A percentile compares a stretch with the other conserved stretches of the same genome.
These are phyloP conservation scores for Rhopalosiphum padi DNA, from an alignment of 1,140 invertebrate genomes.

Conservation along the genomic window DNA sequence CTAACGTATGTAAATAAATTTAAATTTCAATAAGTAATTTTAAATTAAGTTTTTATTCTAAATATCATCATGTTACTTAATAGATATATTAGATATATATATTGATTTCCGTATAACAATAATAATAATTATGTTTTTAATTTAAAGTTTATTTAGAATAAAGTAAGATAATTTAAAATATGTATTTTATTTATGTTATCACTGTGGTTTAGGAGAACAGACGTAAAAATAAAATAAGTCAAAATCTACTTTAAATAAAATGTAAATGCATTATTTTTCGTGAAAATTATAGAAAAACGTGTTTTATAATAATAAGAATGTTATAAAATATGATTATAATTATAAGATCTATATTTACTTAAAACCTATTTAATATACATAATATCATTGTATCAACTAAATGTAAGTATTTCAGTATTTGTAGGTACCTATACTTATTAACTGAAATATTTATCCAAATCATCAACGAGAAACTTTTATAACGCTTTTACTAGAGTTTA, in stretches of 20 bases:
- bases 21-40: neutral
- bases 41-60: neutral
- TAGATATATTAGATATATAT: neutral
- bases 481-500: neutral
- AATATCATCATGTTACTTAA: neutral
- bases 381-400: neutral
- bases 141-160: neutral
- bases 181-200: neutral
- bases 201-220: neutral
- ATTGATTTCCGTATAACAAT: neutral
- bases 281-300: neutral
- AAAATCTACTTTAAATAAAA: neutral
- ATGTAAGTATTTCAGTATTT: too few relatives aligned
- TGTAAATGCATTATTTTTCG: neutral
- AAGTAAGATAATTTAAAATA: neutral
- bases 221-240: neutral
- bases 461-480: neutral
- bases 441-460: neutral
- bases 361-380: neutral
- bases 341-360: too few relatives aligned
- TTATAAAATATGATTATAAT: neutral
- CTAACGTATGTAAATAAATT: neutral
- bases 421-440: neutral
- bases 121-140: neutral
- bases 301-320: neutral